These are phyloP conservation scores for Hyposoter didymator DNA, from an alignment of 2,888 invertebrate species.

Conservation along the genomic window DNA sequence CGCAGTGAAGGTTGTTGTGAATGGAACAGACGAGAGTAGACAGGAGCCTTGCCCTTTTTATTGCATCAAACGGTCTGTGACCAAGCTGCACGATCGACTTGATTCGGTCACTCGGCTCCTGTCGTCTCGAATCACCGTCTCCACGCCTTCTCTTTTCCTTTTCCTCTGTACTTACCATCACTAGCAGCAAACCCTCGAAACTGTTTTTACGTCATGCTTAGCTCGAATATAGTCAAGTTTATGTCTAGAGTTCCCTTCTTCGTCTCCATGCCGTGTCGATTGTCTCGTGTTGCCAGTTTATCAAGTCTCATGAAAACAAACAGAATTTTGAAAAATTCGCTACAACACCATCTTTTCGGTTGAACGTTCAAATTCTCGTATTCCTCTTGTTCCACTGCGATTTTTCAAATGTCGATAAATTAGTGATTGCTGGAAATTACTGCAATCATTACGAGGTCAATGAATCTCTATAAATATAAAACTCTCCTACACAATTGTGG, in stretches of 20 bases:
- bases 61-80: conserved; percentile 80
- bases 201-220: conserved; percentile 54
- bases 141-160: neutral
- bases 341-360: neutral
- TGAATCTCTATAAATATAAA: too few relatives aligned
- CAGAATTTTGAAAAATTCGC: too few relatives aligned
- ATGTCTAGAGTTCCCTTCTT: neutral
- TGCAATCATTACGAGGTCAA: neutral
- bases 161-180: conserved; percentile 42
- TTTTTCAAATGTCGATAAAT: neutral
- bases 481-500: too few relatives aligned
- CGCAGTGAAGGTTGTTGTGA: conserved; percentile 32
- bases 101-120: conserved; percentile 81
- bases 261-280: conserved; percentile 24
- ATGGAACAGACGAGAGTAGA: conserved; percentile 58
- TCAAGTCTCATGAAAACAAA: conserved; percentile 5
- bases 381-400: neutral
- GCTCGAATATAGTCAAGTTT: neutral
- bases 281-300: conserved; percentile 24
- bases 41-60: conserved; percentile 76
- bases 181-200: conserved; percentile 38
- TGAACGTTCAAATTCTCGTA: neutral
- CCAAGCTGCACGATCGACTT: conserved; percentile 81
- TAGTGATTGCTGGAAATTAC: neutral
- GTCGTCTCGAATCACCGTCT: conserved; percentile 80